Evolutionary conservation across 1,140 invertebrate genomes (phyloP).

Genomic region (Tetramorium alpestre): DNA sequence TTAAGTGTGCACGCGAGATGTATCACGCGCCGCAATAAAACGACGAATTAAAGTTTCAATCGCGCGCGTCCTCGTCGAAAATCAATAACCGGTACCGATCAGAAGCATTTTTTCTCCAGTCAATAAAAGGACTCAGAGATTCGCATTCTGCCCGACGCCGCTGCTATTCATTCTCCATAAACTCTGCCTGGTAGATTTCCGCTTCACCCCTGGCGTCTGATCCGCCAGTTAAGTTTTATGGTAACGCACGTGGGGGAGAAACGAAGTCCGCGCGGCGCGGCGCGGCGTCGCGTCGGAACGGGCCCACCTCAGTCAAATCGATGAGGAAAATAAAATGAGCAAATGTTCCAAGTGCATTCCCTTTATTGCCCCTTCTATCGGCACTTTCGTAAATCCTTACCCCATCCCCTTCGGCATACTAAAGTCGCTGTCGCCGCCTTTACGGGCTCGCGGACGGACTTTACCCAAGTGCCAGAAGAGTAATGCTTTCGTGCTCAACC

Average conservation of each 20-base stretch:
- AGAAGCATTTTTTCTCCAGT: not conserved
- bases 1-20: not conserved
- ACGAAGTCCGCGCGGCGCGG: not conserved
- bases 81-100: conserved; percentile 6
- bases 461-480: conserved; percentile 20
- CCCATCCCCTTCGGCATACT: conserved; percentile 23
- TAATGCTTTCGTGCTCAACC: not conserved
- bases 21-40: conserved; percentile 2
- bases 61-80: not conserved
- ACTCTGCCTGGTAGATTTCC: conserved; percentile 23
- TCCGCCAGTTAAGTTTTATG: conserved; percentile 46
- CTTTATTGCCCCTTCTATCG: conserved; percentile 49
- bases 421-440: conserved; percentile 36
- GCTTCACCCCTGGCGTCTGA: not conserved
- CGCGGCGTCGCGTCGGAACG: not conserved
- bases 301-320: conserved; percentile 37
- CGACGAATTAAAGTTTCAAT: conserved; percentile 36
- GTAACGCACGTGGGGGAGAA: conserved; percentile 11
- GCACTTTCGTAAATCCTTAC: conserved; percentile 49
- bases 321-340: conserved; percentile 55
- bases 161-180: conserved; percentile 34
- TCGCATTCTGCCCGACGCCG: not conserved
- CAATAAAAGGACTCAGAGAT: conserved; percentile 2
- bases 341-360: conserved; percentile 50
- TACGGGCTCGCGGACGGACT: conserved; percentile 17